Base-by-base conservation (phyloP, 2,888 invertebrate species). In the Crocallis elinguaria region DNA sequence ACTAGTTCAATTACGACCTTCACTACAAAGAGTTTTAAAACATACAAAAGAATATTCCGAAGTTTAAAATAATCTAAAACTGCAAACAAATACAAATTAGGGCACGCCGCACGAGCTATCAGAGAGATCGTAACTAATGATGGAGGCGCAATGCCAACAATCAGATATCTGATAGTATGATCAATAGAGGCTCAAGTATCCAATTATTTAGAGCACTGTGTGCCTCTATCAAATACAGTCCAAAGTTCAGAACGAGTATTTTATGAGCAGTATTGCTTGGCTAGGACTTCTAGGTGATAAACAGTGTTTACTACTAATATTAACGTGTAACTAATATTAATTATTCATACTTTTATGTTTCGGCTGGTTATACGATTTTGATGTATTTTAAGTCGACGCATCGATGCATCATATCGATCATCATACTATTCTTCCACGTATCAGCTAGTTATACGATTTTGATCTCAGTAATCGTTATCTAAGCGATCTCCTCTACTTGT, bases 1-100 rank as follows among this genome's bases (percentile, higher is more conserved):
- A 75, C 19, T 36, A 51, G 61, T 41, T 44, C 45, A 8, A 51
- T 58, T 58, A 39, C 43, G 56, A 61, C 57, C 57, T 64, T 33
- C 32, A 51, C 36, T 33, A 29, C 0, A 49, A 36, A 7, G 27
- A 41, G 49, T 23, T 41, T 38, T 36, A 8, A 3, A 3, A 0
- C 16, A 29, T n/a, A n/a, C n/a, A n/a, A 25, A 1, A 25, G 23
- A 7, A 1, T 8, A 23, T 7, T 23, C 23, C 6, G 14, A 42
- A 49, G 16, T 33, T 17, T 17, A 14, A 2, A 36, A 6, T 11
- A 8, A 13, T 32, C 1, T 13, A 4, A 25, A 13, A 17, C 3
- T 39, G 14, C 11, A 16, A 30, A 37, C 11, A 17, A 21, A 21
- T 7, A 27, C 16, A n/a, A 38, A 38, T 37, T 50, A 38, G 32